Base-by-base conservation (phyloP, 2,888 invertebrate species). In the Coleophora deauratella region DNA sequence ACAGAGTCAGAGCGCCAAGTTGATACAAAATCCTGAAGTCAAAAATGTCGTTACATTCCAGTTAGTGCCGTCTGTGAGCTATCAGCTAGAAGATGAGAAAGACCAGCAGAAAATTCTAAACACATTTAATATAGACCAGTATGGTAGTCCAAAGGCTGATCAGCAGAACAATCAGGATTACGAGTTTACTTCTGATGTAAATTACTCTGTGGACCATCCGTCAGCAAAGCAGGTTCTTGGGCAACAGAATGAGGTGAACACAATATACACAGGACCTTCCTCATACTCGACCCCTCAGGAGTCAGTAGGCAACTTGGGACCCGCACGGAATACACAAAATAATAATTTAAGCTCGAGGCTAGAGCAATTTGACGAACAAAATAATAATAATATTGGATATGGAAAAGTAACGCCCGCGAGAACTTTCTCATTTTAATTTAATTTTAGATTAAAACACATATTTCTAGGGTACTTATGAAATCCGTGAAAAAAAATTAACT, bases 221-320 rank as follows among this genome's bases (percentile, higher is more conserved):
- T 49, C 52, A 37, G 44, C 41, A 13, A 63, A 62, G 47, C 62
- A 63, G 45, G 46, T 54, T 30, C 55, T 54, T 9, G 45, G 49
- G 27, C 53, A 56, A 43, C 48, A 53, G 30, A 62, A 57, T 44
- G 59, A 52, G 41, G 44, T 69, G 9, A 67, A 60, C 47, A 57
- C 57, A 12, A 45, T 79, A 12, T 85, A 84, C 42, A 59, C 66
- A 36, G 84, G 82, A 0, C 81, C 79, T 6, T 80, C 81, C n/a
- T 84, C 85, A 1, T 85, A 84, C 44, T 76, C 64, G 0, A 79
- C 80, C 31, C 79, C 82, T 12, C 84, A 84, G 49, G 63, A 69
- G 3, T 79, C 80, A 31, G 62, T 82, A 32, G 82, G 79, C n/a
- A 72, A 59, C 40, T 59, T 82, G 48, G 57, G 57, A 47, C 38